phyloP scores from a whole-genome alignment of 2,888 invertebrate genomes.

The Aplocera efformata region DNA sequence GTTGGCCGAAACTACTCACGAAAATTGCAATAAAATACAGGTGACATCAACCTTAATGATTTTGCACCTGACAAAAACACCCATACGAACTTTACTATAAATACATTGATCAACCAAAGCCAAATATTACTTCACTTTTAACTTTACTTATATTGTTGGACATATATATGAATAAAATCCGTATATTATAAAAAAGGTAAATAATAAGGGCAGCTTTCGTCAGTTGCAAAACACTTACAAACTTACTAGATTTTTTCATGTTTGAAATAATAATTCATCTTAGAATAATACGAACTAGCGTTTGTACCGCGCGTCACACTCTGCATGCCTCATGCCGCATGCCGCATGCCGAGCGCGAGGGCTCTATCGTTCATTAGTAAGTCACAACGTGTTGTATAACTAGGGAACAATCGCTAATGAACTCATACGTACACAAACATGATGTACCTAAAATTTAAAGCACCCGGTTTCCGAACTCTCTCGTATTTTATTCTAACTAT shows the following conservation, averaged over 20 bases:
- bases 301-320: slow-evolving; percentile 15
- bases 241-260: slow-evolving; percentile 10
- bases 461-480: slow-evolving; percentile 79
- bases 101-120: no score
- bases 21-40: no score
- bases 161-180: no score
- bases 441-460: slow-evolving; percentile 76
- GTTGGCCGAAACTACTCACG: no score
- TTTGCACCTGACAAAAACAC: no score
- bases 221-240: slow-evolving; percentile 13
- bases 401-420: slow-evolving; percentile 70
- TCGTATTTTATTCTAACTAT: slow-evolving; percentile 74
- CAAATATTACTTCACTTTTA: no score
- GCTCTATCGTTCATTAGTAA: slow-evolving; percentile 32
- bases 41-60: no score
- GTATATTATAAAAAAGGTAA: no score
- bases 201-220: slow-evolving; percentile 16
- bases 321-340: slow-evolving; percentile 15
- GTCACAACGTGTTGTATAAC: slow-evolving; percentile 52
- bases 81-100: no score
- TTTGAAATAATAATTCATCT: slow-evolving; percentile 18
- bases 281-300: slow-evolving; percentile 27
- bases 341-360: slow-evolving; percentile 15
- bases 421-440: slow-evolving; percentile 68
- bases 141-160: no score